phyloP scores from a whole-genome alignment of 2,888 invertebrate genomes.

The Zygaena filipendulae region DNA sequence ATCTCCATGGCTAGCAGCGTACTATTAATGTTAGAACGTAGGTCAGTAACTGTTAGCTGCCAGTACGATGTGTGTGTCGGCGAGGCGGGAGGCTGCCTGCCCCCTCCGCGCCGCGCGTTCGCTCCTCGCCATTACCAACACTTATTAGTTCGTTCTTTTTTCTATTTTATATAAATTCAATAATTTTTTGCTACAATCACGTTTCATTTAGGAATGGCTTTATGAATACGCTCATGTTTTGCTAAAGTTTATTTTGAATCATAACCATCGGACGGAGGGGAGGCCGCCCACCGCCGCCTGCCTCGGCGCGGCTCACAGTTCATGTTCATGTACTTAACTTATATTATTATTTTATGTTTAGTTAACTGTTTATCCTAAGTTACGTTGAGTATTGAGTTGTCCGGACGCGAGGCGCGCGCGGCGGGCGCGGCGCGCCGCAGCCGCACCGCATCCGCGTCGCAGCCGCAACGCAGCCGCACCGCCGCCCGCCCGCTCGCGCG shows the following conservation, averaged over 20 bases:
- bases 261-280: constrained; percentile 28
- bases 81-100: constrained; percentile 41
- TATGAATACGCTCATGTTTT: constrained; percentile 58
- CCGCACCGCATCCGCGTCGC: constrained; percentile 29
- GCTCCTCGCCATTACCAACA: constrained; percentile 54
- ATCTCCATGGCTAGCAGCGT: constrained; percentile 63
- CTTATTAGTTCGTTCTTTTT: constrained; percentile 54
- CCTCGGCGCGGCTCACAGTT: constrained; percentile 28
- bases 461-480: constrained; percentile 40
- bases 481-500: constrained; percentile 26
- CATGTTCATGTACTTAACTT: constrained; percentile 44
- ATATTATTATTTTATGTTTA: constrained; percentile 49
- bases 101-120: constrained; percentile 28
- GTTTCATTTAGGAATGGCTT: constrained; percentile 65
- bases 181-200: constrained; percentile 58
- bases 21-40: constrained; percentile 60
- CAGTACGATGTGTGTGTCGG: constrained; percentile 50
- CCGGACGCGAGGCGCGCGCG: constrained; percentile 32
- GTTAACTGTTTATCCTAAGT: constrained; percentile 44
- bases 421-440: constrained; percentile 13
- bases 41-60: constrained; percentile 59
- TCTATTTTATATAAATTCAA: constrained; percentile 46
- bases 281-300: constrained; percentile 24
- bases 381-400: constrained; percentile 46
- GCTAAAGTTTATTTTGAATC: constrained; percentile 44